Percentiles rank a stretch among this genome's conserved stretches.
Evolutionary conservation across 2,888 invertebrate genomes (phyloP).

Genomic region (Odiellus spinosus): DNA sequence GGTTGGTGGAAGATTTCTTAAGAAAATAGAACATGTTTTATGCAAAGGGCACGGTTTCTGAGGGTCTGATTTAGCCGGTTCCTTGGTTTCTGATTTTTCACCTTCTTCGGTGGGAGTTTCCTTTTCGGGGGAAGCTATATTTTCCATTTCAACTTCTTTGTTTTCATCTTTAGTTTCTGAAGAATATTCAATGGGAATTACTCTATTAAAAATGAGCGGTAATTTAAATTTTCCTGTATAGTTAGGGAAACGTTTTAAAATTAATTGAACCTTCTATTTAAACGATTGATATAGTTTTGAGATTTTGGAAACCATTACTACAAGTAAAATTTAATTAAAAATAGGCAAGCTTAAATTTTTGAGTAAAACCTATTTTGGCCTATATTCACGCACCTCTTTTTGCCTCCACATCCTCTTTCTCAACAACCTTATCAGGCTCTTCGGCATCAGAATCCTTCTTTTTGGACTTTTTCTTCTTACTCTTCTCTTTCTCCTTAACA

Average conservation of each 20-base stretch:
- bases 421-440: slow-evolving; percentile 20
- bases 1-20: slow-evolving; percentile 85
- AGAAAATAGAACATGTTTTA: slow-evolving; percentile 90
- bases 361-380: no score
- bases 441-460: slow-evolving; percentile 12
- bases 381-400: no score
- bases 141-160: slow-evolving; percentile 25
- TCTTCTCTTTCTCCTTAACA: slow-evolving; percentile 31
- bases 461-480: slow-evolving; percentile 16
- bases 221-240: no score
- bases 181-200: background rate
- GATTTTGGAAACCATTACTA: no score
- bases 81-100: background rate
- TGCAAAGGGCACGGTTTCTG: slow-evolving; percentile 46
- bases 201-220: no score
- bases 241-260: no score
- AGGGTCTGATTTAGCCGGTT: background rate
- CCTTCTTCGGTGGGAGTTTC: slow-evolving; percentile 1
- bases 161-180: slow-evolving; percentile 12
- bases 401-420: slow-evolving; percentile 5
- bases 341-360: no score
- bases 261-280: no score
- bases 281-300: no score
- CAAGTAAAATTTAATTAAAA: no score
- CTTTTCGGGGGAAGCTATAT: slow-evolving; percentile 11